Base-by-base conservation (phyloP, 2,797 vertebrate genomes). In the Buceros bicornis region DNA sequence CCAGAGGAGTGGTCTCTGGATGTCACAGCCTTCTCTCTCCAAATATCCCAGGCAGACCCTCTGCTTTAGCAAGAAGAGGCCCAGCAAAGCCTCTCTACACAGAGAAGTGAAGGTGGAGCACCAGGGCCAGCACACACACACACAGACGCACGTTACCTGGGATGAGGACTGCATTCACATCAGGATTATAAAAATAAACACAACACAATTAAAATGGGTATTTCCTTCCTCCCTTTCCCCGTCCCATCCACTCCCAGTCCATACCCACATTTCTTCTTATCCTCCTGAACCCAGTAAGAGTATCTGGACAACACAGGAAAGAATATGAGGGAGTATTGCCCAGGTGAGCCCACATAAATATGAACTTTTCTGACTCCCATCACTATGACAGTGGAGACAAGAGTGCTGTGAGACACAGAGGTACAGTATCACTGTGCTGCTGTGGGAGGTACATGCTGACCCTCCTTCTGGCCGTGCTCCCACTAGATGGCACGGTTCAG, bases 141-240 rank as follows among this genome's bases (percentile, higher is more conserved):
- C n/a, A 71, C 0, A 90, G 84, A 95, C 40, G 17, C 82, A 81
- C 96, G 73, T 98, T 98, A 98, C 98, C 98, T 98, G 98, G 98
- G 96, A 99, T 98, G 97, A 98, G 98, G 98, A 98, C 98, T 98
- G 97, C 95, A 94, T 90, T 97, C 90, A 96, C 82, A 78, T 62
- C 91, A 74, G 58, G 90, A 81, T 96, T 92, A 95, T 65, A 93
- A 94, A 97, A 92, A 98, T 94, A 97, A 97, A 97, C 96, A 98
- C 67, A 87, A 96, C 93, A 95, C 66, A 92, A 96, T 97, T 94
- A 96, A 96, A 96, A 96, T 81, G 82, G 37, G 21, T 74, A 53
- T 51, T 89, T 76, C 21, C 72, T 91, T 61, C 47, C 65, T 66
- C 74, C 57, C 58, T 77, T 56, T 58, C 13, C 51, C 80, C 86